These are phyloP conservation scores for Xestoiulus laeticollis DNA, from an alignment of 2,888 invertebrate species.

Conservation along the genomic window DNA sequence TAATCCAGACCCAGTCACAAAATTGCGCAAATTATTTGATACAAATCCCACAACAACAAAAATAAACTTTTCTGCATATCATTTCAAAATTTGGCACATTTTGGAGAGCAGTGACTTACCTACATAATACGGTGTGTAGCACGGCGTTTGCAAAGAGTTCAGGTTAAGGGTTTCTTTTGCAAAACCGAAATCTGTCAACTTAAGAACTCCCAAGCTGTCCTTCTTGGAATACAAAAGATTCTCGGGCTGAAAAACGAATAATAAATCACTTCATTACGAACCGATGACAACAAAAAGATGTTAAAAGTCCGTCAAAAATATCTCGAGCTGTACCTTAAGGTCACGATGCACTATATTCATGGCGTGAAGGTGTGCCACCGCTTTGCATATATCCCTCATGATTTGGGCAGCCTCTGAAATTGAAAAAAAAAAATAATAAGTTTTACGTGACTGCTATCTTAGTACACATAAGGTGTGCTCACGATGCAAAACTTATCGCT, in stretches of 20 bases:
- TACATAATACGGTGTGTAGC: slow-evolving; percentile 99
- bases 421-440: slow-evolving; percentile 55
- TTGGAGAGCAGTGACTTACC: slow-evolving; percentile 72
- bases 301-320: not conserved
- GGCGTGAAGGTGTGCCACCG: slow-evolving; percentile 92
- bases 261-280: not conserved
- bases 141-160: slow-evolving; percentile 94
- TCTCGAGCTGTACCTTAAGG: slow-evolving; percentile 84
- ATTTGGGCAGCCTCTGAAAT: slow-evolving; percentile 87
- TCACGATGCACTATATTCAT: slow-evolving; percentile 96
- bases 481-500: too few species aligned
- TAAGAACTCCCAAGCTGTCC: slow-evolving; percentile 76
- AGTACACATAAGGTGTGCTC: too few species aligned
- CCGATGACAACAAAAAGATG: not conserved
- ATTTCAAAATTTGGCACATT: too few species aligned
- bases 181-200: slow-evolving; percentile 99
- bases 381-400: slow-evolving; percentile 95
- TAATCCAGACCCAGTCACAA: not conserved
- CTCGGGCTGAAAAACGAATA: slow-evolving; percentile 64
- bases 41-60: not conserved
- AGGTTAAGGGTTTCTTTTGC: slow-evolving; percentile 91
- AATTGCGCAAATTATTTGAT: too few species aligned
- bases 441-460: not conserved
- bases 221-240: slow-evolving; percentile 66
- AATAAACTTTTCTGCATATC: too few species aligned